Evolutionary conservation across 2,797 vertebrate species (phyloP), one percentile per base, ranked within the genome.

Genomic region (Lacerta bilineata): DNA sequence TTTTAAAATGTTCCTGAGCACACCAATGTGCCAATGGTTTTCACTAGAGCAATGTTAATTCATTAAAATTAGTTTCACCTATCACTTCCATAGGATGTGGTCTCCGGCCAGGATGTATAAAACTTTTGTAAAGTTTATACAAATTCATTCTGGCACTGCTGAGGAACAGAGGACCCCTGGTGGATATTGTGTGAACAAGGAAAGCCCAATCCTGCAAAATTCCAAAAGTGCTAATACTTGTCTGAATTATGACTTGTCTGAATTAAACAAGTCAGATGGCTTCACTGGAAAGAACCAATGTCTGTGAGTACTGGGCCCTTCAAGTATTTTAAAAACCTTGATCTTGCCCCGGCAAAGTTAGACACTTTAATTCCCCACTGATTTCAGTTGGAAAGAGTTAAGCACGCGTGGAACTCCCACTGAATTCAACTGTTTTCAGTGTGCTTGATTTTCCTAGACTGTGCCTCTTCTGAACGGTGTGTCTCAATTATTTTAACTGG

Each of bases 121-220:
- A 77, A 13, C 3, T n/a, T 50, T 15, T 39, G 20, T 84, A 23
- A 77, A 1, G 7, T 43, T 4, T 0, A n/a, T 25, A 81, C 20
- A 1, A 0, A 0, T 0, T 66, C 6, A 55, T 33, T 83, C 0
- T 83, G 11, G 66, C 85, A 94, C 95, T 91, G 88, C 79, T 46
- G 72, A 87, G 84, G 89, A 43, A 13, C 46, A 82, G 33, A 10
- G 90, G 92, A 92, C 91, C 83, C 43, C 93, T 91, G 36, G 29
- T 88, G 94, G 92, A 75, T 59, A 66, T 43, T 2, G 8, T 0
- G 61, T 10, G 87, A 94, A 92, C 41, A 71, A 87, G 87, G 91
- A 46, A 61, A 83, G 15, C 1, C 25, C 9, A 0, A 9, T 15
- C 1, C 77, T 69, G 66, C 13, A 6, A 20, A 9, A 55, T 80